phyloP scores from a whole-genome alignment of 2,888 invertebrate species.

The Rapana venosa region DNA sequence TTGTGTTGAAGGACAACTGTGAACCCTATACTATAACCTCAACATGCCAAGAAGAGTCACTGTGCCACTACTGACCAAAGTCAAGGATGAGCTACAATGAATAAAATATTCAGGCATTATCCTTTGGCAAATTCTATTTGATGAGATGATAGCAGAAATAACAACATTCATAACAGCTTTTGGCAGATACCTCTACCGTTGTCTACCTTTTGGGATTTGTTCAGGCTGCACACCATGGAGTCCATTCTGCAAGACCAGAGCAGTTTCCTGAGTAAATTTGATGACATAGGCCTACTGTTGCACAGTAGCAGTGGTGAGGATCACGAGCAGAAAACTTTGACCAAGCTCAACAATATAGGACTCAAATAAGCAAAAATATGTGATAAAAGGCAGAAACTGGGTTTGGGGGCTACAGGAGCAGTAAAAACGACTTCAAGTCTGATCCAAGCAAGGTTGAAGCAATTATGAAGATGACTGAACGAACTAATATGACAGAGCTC shows the following conservation, averaged over 20 bases:
- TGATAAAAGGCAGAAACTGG: neutral
- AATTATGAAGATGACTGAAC: constrained; percentile 5
- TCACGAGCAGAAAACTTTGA: neutral
- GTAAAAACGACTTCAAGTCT: neutral
- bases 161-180: constrained; percentile 41
- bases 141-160: constrained; percentile 3
- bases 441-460: constrained; percentile 1
- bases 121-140: neutral
- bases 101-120: neutral
- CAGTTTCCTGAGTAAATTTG: neutral
- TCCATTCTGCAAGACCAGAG: neutral
- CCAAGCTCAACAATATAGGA: neutral
- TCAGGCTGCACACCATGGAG: constrained; percentile 18
- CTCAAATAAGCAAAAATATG: constrained; percentile 15
- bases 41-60: neutral
- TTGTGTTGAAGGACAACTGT: neutral
- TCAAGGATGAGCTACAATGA: neutral
- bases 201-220: constrained; percentile 20
- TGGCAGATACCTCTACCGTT: constrained; percentile 1
- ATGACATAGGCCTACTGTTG: constrained; percentile 49
- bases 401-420: constrained; percentile 15
- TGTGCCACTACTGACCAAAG: neutral
- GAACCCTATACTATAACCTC: neutral
- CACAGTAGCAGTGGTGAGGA: constrained; percentile 29
- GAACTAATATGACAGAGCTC: neutral